Percentiles rank a stretch among this genome's conserved stretches.
Evolutionary conservation across 2,113 vertebrate genomes (phyloP).

Genomic region (Glaucomys volans): DNA sequence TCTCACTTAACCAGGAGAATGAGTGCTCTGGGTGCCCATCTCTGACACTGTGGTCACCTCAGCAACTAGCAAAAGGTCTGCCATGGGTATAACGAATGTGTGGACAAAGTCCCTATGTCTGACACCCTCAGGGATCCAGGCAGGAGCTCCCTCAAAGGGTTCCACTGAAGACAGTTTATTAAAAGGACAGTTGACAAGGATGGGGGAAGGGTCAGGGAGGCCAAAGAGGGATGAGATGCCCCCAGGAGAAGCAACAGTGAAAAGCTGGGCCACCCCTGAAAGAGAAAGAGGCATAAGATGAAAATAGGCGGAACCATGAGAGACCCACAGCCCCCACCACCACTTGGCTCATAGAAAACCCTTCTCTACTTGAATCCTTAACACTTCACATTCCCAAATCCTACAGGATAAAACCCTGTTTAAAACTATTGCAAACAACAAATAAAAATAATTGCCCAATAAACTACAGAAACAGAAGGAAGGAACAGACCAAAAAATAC

Average conservation of each 20-base stretch:
- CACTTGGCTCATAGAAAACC: background rate
- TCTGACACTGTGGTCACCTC: background rate
- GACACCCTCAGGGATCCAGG: background rate
- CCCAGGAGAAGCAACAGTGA: background rate
- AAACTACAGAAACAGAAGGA: slow-evolving; percentile 25
- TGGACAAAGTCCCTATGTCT: background rate
- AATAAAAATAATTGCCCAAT: slow-evolving; percentile 43
- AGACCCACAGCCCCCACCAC: background rate
- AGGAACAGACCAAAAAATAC: slow-evolving; percentile 36
- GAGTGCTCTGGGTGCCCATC: background rate
- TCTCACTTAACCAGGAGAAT: background rate
- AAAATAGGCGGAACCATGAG: background rate
- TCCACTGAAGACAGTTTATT: background rate
- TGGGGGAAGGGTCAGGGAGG: background rate
- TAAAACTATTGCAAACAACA: background rate
- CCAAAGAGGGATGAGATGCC: background rate
- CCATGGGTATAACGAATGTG: background rate
- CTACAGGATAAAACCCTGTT: background rate
- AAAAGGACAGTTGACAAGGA: background rate
- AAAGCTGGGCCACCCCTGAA: background rate
- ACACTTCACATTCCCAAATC: background rate
- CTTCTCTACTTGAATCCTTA: background rate
- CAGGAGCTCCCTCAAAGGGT: background rate
- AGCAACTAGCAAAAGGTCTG: background rate
- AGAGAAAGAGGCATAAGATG: background rate